A percentile compares a stretch with the other conserved stretches of the same genome.
Evolutionary conservation across 1,140 invertebrate species (phyloP).

Genomic region (Oncopodura yosiiana): DNA sequence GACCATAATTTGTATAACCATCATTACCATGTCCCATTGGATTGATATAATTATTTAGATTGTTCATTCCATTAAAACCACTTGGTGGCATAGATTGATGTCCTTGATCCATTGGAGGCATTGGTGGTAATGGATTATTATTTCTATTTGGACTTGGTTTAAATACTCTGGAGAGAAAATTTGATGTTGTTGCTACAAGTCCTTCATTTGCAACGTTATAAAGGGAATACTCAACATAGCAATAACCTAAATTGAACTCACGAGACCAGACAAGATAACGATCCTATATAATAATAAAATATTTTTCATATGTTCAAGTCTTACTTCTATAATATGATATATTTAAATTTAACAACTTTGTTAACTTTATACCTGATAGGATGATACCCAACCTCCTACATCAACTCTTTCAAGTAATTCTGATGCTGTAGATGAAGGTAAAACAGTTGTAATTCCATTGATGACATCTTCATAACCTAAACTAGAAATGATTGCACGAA

Average conservation of each 20-base stretch:
- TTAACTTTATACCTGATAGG: slow-evolving; percentile 27
- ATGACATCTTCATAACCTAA: slow-evolving; percentile 28
- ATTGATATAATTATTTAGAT: slow-evolving; percentile 19
- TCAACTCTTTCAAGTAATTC: slow-evolving; percentile 31
- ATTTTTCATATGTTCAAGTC: background rate
- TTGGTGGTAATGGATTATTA: background rate
- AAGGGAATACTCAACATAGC: slow-evolving; percentile 33
- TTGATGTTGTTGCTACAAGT: slow-evolving; percentile 14
- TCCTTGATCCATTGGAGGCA: background rate
- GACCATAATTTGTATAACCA: slow-evolving; percentile 9
- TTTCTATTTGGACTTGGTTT: background rate
- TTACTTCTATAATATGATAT: too few species aligned
- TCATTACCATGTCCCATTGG: slow-evolving; percentile 11
- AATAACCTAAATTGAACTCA: slow-evolving; percentile 35
- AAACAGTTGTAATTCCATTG: slow-evolving; percentile 25
- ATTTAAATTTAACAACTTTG: too few species aligned
- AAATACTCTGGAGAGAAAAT: slow-evolving; percentile 19
- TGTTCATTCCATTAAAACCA: background rate
- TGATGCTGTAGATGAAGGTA: slow-evolving; percentile 26
- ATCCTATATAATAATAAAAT: too few species aligned
- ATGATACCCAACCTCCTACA: slow-evolving; percentile 31
- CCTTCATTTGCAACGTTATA: slow-evolving; percentile 32
- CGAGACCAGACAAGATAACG: slow-evolving; percentile 23
- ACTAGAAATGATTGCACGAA: slow-evolving; percentile 23
- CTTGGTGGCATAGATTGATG: slow-evolving; percentile 4